Evolutionary conservation across 1,140 invertebrate species (phyloP).

Genomic region (Cyphomyrmex costatus): DNA sequence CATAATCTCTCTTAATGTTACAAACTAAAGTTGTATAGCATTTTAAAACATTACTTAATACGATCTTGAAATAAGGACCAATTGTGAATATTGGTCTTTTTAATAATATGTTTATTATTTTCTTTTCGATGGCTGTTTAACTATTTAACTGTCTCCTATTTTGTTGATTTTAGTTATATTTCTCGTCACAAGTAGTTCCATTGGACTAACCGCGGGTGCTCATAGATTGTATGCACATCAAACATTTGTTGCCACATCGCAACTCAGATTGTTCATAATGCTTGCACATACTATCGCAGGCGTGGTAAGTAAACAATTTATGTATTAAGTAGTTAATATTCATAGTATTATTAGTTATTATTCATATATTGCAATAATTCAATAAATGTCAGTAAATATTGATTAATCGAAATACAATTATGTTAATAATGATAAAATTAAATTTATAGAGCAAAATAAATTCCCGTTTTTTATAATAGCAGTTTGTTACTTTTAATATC

Average conservation of each 20-base stretch:
- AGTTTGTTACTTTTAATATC: not conserved
- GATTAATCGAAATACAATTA: not conserved
- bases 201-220: conserved; percentile 94
- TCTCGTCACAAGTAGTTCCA: conserved; percentile 88
- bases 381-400: not conserved
- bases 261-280: conserved; percentile 90
- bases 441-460: not conserved
- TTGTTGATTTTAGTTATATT: conserved; percentile 87
- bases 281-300: conserved; percentile 94
- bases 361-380: not conserved
- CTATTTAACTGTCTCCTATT: not conserved
- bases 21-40: no score
- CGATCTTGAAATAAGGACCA: no score
- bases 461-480: not conserved
- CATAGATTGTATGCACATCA: conserved; percentile 97
- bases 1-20: no score
- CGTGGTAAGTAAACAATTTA: conserved; percentile 89
- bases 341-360: no score
- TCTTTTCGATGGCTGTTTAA: not conserved
- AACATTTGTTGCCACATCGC: conserved; percentile 91
- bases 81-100: not conserved
- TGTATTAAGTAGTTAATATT: not conserved
- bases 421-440: not conserved
- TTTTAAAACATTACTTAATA: not conserved
- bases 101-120: conserved; percentile 2